phyloP scores from a whole-genome alignment of 2,113 vertebrate genomes.

The Eidolon helvum region DNA sequence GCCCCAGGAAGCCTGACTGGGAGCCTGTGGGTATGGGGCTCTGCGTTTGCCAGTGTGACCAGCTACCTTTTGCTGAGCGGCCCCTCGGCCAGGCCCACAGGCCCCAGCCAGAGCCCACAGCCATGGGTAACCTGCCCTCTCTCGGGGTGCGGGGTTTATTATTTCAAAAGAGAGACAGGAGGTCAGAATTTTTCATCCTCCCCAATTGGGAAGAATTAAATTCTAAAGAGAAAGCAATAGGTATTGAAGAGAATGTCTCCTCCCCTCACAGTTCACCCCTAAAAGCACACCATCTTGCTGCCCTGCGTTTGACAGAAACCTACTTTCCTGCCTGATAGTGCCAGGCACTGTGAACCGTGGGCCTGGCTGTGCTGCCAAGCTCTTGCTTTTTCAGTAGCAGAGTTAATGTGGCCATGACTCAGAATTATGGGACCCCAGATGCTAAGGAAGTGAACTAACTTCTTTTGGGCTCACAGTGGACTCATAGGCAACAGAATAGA shows the following conservation, averaged over 20 bases:
- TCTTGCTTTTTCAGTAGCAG: slow-evolving; percentile 69
- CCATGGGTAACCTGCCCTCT: not conserved
- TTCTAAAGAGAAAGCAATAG: slow-evolving; percentile 18
- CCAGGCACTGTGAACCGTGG: slow-evolving; percentile 11
- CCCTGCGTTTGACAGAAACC: not conserved
- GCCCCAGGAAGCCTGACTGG: slow-evolving; percentile 47
- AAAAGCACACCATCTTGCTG: not conserved
- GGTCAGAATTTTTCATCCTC: slow-evolving; percentile 31
- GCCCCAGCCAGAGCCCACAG: not conserved
- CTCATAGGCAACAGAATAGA: slow-evolving; percentile 57
- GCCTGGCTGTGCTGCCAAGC: slow-evolving; percentile 42
- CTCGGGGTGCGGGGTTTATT: not conserved
- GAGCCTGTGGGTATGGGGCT: not conserved
- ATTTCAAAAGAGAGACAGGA: not conserved
- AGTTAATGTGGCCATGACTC: slow-evolving; percentile 74
- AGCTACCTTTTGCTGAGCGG: not conserved
- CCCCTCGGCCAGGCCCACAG: not conserved
- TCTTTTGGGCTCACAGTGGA: slow-evolving; percentile 56
- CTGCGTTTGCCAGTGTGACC: not conserved
- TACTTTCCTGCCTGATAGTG: slow-evolving; percentile 12
- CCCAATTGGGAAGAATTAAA: not conserved
- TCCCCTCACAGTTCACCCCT: not conserved
- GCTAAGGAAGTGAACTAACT: slow-evolving; percentile 68
- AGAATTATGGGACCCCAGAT: slow-evolving; percentile 63
- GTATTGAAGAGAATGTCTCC: not conserved